phyloP scores from a whole-genome alignment of 2,888 invertebrate genomes.

The Callosobruchus maculatus region DNA sequence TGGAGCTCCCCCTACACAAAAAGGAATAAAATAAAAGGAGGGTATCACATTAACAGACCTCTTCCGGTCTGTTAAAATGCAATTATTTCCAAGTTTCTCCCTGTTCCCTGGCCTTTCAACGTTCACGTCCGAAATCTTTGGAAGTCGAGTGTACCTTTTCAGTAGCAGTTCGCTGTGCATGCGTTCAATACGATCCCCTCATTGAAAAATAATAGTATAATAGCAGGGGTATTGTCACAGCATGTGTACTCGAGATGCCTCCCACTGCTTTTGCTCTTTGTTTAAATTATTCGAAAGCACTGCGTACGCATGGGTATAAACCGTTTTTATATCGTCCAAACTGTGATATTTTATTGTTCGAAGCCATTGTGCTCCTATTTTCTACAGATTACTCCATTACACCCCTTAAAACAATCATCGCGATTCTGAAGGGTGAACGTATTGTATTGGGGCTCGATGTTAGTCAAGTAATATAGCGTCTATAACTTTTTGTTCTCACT shows the following conservation, averaged over 20 bases:
- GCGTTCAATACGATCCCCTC: slow-evolving; percentile 37
- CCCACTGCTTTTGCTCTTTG: slow-evolving; percentile 44
- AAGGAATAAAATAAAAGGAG: slow-evolving; percentile 24
- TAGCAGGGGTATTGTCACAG: slow-evolving; percentile 41
- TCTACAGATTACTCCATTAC: slow-evolving; percentile 30
- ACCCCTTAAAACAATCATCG: slow-evolving; percentile 34
- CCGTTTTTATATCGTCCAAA: slow-evolving; percentile 34
- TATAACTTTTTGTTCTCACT: background rate
- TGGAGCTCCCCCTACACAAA: background rate
- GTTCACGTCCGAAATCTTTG: slow-evolving; percentile 40
- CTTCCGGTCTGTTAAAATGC: slow-evolving; percentile 44
- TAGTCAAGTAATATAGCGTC: background rate
- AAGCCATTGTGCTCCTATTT: slow-evolving; percentile 40
- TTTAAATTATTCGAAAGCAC: slow-evolving; percentile 43
- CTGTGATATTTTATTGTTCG: slow-evolving; percentile 42
- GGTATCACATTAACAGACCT: slow-evolving; percentile 43
- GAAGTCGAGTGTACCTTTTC: slow-evolving; percentile 47
- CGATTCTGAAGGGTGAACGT: slow-evolving; percentile 14
- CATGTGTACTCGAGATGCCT: slow-evolving; percentile 41
- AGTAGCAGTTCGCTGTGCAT: slow-evolving; percentile 43
- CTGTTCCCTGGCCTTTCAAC: slow-evolving; percentile 20
- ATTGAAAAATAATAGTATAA: slow-evolving; percentile 43
- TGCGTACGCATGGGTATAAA: slow-evolving; percentile 35
- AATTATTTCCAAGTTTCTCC: slow-evolving; percentile 46
- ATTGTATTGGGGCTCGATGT: background rate